Base-by-base conservation (phyloP, 2,113 vertebrate genomes). In the Chlamydotis undulata region DNA sequence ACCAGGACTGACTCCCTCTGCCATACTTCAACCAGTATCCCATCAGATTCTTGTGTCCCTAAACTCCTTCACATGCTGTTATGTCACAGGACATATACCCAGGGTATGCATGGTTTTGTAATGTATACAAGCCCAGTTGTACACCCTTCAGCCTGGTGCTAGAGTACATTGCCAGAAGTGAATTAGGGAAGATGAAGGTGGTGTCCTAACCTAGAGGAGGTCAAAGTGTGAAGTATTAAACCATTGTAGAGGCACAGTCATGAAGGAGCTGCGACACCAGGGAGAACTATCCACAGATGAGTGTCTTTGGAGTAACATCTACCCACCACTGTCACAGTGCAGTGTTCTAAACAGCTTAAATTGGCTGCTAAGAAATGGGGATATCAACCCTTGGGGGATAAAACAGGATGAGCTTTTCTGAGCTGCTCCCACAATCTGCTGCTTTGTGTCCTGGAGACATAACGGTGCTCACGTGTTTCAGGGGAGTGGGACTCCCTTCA, bases 401-500 rank as follows among this genome's bases (percentile, higher is more conserved):
- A 83, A 91, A 55, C 4, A 64, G 28, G 19, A 41, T 64, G 6
- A 84, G n/a, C 35, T 17, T 26, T 41, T 84, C 43, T 33, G 24
- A 77, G 10, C 10, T 91, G 26, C 31, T 60, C 73, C 67, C 3
- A 3, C 22, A 56, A 15, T 24, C 25, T 17, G 12, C 19, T 56
- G 2, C 3, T 73, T 37, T 78, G 15, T 45, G 47, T 64, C 22
- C 35, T 8, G 7, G 33, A 43, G 45, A 52, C 2, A 4, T 4
- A 69, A 60, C 0, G 0, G 11, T 16, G 19, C 8, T 84, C 59
- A 65, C 21, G 0, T 8, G 3, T n/a, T 82, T 82, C 29, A 39
- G 37, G 52, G 68, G 5, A 82, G 9, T 14, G 7, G 8, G n/a
- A 26, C 12, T 37, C 21, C 37, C 10, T 76, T 77, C 35, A 41